These are phyloP conservation scores for Rhineura floridana DNA, from an alignment of 2,113 vertebrate genomes.

Conservation along the genomic window DNA sequence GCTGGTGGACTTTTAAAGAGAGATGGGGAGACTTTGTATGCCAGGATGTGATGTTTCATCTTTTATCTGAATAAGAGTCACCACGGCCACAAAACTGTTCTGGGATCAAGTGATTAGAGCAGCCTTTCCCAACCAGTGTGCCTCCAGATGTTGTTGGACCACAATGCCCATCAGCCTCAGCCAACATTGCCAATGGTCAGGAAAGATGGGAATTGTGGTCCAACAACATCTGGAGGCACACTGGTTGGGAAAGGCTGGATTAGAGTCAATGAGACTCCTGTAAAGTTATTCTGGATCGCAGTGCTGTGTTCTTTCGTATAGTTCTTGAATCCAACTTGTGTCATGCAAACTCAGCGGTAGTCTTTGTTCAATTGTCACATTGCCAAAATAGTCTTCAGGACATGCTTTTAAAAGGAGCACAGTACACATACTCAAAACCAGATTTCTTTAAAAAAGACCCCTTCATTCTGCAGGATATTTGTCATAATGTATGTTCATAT, in stretches of 20 bases:
- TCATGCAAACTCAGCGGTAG: neutral
- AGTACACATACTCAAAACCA: neutral
- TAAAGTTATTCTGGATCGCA: neutral
- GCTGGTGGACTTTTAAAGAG: neutral
- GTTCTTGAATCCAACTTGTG: neutral
- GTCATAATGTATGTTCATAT: neutral
- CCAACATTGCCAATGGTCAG: no score
- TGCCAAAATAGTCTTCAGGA: neutral
- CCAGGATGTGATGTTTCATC: neutral
- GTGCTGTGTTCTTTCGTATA: neutral
- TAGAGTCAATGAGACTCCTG: neutral
- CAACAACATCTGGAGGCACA: no score
- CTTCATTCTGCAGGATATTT: neutral
- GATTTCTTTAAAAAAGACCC: neutral
- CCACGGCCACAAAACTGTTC: no score
- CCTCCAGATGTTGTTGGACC: no score
- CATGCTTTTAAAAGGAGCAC: neutral
- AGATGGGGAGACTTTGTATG: neutral
- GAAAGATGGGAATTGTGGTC: no score
- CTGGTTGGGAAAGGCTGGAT: no score
- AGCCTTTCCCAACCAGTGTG: no score
- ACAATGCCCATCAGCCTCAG: no score
- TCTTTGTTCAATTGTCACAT: neutral
- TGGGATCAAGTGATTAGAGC: no score
- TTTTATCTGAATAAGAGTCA: neutral